These are phyloP conservation scores for Pantherophis vulpinus DNA, from an alignment of 2,797 vertebrate genomes.

Conservation along the genomic window DNA sequence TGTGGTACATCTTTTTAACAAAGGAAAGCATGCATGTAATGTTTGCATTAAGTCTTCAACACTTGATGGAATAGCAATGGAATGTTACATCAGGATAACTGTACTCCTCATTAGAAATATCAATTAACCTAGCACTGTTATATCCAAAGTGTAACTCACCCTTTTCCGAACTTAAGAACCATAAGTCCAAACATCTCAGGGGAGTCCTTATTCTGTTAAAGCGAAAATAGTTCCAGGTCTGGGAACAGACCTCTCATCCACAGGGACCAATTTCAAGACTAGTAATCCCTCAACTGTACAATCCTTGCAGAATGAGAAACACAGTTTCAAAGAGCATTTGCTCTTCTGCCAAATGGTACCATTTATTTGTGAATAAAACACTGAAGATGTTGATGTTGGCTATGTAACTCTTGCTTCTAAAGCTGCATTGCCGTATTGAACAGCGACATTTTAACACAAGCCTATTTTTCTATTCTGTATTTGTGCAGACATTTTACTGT, in stretches of 20 bases:
- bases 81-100: not conserved
- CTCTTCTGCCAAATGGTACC: not conserved
- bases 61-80: not conserved
- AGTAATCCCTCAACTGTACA: not conserved
- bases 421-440: not conserved
- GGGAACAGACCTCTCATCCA: not conserved
- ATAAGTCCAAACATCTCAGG: not conserved
- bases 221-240: not conserved
- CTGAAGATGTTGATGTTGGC: not conserved
- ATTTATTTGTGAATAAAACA: not conserved
- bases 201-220: not conserved
- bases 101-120: conserved; percentile 5
- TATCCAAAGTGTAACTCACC: not conserved
- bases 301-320: not conserved
- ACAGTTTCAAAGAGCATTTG: not conserved
- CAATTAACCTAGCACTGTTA: conserved; percentile 1
- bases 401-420: not conserved
- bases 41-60: not conserved
- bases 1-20: conserved; percentile 58
- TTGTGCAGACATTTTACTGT: not conserved
- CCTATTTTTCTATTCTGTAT: not conserved
- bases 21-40: conserved; percentile 12
- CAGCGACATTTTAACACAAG: not conserved
- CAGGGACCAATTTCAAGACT: not conserved
- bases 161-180: not conserved